Evolutionary conservation across 2,888 invertebrate species (phyloP).

Genomic region (Chloroclystis v-ata): DNA sequence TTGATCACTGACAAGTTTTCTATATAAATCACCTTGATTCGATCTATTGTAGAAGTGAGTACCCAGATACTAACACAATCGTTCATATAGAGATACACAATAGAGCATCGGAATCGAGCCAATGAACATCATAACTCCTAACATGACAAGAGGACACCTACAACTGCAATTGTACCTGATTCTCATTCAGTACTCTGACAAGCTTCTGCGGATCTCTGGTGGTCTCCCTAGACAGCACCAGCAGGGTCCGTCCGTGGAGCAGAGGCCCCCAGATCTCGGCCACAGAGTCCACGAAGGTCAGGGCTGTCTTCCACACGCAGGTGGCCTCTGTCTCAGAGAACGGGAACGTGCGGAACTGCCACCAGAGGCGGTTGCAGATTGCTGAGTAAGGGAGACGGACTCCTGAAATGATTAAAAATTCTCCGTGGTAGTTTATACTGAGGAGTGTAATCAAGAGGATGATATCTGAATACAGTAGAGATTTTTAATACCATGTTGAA

Average conservation of each 20-base stretch:
- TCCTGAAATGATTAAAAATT: conserved; percentile 62
- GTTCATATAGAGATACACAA: too few relatives aligned
- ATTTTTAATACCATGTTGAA: too few relatives aligned
- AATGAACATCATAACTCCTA: too few relatives aligned
- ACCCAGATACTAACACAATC: too few relatives aligned
- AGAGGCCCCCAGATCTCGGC: conserved; percentile 93
- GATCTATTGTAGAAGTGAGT: too few relatives aligned
- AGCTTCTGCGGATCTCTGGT: conserved; percentile 89
- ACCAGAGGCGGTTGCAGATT: conserved; percentile 88
- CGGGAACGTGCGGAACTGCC: conserved; percentile 92
- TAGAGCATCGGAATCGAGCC: too few relatives aligned
- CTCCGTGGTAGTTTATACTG: too few relatives aligned
- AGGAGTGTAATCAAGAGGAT: too few relatives aligned
- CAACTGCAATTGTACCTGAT: conserved; percentile 73
- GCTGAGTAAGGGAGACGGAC: conserved; percentile 88
- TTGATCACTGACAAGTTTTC: too few relatives aligned
- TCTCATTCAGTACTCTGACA: conserved; percentile 81
- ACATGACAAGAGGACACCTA: too few relatives aligned
- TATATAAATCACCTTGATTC: too few relatives aligned
- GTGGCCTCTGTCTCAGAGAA: conserved; percentile 81
- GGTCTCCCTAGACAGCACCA: conserved; percentile 84
- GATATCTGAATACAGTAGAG: too few relatives aligned
- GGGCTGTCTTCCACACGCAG: conserved; percentile 92
- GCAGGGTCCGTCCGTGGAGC: conserved; percentile 82
- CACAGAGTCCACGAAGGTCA: conserved; percentile 94